Conservation (phyloP, 2,797 vertebrate genomes). For the Scolopax bukidnonensis region DNA sequence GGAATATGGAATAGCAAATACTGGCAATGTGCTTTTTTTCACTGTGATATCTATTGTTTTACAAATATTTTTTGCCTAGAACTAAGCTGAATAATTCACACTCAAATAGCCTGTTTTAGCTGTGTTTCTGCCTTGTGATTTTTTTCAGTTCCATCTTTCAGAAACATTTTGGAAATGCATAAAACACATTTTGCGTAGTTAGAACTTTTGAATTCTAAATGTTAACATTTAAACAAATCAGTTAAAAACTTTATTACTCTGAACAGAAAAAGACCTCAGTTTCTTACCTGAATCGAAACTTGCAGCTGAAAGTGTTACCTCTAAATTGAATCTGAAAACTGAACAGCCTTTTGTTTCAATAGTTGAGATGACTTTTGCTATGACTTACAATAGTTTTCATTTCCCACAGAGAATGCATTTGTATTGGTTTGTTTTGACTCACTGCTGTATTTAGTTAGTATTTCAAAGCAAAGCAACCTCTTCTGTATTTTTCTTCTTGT, state of each 20-base stretch:
- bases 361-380: neutral
- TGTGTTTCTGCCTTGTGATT: neutral
- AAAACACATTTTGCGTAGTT: neutral
- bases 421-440: neutral
- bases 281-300: neutral
- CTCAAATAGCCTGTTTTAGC: neutral
- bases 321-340: neutral
- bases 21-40: neutral
- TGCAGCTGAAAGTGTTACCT: neutral
- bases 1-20: neutral
- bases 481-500: neutral
- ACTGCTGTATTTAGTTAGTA: neutral
- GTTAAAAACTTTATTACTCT: neutral
- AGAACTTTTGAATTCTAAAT: neutral
- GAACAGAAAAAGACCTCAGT: neutral
- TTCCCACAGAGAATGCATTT: neutral
- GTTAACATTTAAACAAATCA: neutral
- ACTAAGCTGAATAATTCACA: neutral
- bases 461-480: neutral
- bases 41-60: neutral
- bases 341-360: neutral
- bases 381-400: neutral
- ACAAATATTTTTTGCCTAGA: neutral
- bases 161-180: neutral
- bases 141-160: neutral